phyloP scores from a whole-genome alignment of 2,113 vertebrate genomes.

The Octodon degus region DNA sequence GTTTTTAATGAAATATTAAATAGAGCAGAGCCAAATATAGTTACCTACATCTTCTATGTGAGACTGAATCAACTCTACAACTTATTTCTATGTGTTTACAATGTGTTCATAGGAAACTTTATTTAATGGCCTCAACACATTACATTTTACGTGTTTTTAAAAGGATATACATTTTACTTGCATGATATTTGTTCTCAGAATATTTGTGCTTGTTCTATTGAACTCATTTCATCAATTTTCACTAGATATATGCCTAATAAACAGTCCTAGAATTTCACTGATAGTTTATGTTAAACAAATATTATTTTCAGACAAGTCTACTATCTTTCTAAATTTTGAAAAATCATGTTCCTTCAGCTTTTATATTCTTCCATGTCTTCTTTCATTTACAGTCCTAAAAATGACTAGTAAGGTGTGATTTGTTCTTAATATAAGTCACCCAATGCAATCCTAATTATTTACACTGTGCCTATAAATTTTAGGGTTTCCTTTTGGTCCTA shows the following conservation, averaged over 20 bases:
- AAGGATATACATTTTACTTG: conserved; percentile 20
- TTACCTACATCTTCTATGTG: background rate
- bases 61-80: background rate
- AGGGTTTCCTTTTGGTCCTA: background rate
- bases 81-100: background rate
- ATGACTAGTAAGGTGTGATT: background rate
- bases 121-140: background rate
- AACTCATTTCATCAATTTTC: background rate
- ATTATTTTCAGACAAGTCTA: background rate
- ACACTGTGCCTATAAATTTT: background rate
- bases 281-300: background rate
- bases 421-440: conserved; percentile 20
- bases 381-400: background rate
- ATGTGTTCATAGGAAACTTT: background rate
- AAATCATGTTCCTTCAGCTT: conserved; percentile 2
- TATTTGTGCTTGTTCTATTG: background rate
- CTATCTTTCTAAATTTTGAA: conserved; percentile 2
- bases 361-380: background rate
- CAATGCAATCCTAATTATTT: background rate
- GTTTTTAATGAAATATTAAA: conserved; percentile 33
- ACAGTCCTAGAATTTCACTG: conserved; percentile 2
- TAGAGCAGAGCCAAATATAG: background rate
- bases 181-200: conserved; percentile 35
- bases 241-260: conserved; percentile 15
- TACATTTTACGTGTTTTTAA: background rate